A percentile compares a stretch with the other conserved stretches of the same genome.
phyloP scores from a whole-genome alignment of 2,113 vertebrate genomes.

The Pyrgilauda ruficollis region DNA sequence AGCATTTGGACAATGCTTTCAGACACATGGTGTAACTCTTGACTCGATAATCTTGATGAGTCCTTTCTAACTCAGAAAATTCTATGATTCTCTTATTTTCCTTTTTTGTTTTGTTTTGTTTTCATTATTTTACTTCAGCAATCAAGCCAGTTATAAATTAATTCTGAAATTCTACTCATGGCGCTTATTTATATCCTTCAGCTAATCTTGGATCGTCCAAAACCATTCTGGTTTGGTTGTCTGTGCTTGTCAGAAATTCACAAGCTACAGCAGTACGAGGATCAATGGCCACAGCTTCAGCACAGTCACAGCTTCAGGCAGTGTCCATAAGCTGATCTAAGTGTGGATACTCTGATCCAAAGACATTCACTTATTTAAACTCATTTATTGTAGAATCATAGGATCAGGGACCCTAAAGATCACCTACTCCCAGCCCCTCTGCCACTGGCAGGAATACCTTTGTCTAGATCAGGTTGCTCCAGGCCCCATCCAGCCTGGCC shows the following conservation, averaged over 20 bases:
- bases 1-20: not conserved
- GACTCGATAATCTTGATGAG: not conserved
- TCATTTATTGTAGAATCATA: not conserved
- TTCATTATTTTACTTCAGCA: not conserved
- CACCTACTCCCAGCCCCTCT: not conserved
- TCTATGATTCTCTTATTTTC: not conserved
- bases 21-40: not conserved
- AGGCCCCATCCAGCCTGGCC: not conserved
- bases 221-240: not conserved
- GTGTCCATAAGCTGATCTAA: not conserved
- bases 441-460: not conserved
- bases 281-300: not conserved
- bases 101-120: not conserved
- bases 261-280: not conserved
- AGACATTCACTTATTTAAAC: not conserved
- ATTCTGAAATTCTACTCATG: not conserved
- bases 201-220: not conserved
- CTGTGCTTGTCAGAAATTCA: not conserved
- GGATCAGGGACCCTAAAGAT: not conserved
- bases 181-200: not conserved
- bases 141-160: not conserved
- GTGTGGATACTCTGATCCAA: not conserved
- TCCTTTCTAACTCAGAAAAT: not conserved
- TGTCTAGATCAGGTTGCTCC: rapidly evolving
- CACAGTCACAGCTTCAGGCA: not conserved